Evolutionary conservation across 2,113 vertebrate genomes (phyloP).

Genomic region (Lampris megalopsis): DNA sequence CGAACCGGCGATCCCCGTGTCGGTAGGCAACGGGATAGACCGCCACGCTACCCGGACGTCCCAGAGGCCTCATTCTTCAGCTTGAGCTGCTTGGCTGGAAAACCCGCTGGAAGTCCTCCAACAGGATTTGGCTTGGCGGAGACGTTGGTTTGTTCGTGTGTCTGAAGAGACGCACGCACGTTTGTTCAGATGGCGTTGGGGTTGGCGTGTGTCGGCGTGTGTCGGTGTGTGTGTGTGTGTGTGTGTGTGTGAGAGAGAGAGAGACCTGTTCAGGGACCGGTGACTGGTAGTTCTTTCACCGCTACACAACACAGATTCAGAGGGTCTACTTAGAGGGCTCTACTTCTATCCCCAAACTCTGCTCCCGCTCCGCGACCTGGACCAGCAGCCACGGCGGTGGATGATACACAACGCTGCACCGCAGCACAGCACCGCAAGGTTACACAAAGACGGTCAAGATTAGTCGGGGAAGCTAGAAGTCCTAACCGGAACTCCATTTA

Average conservation of each 20-base stretch:
- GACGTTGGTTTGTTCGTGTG: slow-evolving; percentile 65
- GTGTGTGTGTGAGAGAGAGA: too few relatives aligned
- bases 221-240: too few relatives aligned
- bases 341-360: slow-evolving; percentile 27
- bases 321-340: not conserved
- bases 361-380: slow-evolving; percentile 38
- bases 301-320: not conserved
- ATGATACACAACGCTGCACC: slow-evolving; percentile 27
- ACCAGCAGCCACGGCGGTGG: slow-evolving; percentile 53
- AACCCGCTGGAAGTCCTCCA: slow-evolving; percentile 26
- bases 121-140: slow-evolving; percentile 15
- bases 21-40: too few relatives aligned
- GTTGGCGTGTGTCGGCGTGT: not conserved
- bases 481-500: slow-evolving; percentile 26
- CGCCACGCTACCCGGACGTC: too few relatives aligned
- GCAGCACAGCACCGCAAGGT: slow-evolving; percentile 44
- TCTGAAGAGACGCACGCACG: slow-evolving; percentile 25
- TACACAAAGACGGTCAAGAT: slow-evolving; percentile 10
- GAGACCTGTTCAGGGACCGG: too few relatives aligned
- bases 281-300: not conserved
- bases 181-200: slow-evolving; percentile 18
- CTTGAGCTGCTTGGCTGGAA: slow-evolving; percentile 29
- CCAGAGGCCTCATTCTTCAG: too few relatives aligned
- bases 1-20: too few relatives aligned
- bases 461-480: slow-evolving; percentile 1